These are phyloP conservation scores for Drosophila orosa DNA, from an alignment of 1,140 invertebrate species.

Conservation along the genomic window DNA sequence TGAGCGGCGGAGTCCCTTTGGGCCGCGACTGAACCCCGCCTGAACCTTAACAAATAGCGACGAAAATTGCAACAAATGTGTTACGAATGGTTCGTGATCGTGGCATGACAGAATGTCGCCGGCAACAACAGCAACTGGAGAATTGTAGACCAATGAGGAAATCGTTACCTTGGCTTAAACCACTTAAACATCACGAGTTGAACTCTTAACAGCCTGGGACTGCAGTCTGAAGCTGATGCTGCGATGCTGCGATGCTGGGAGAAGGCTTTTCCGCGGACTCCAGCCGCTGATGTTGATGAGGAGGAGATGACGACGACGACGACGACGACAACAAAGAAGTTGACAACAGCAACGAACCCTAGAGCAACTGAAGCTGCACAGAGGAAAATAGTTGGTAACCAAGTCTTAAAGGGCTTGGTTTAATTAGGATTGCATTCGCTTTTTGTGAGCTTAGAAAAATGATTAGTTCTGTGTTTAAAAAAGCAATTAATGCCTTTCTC, in stretches of 20 bases:
- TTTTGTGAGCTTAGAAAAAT: too few relatives aligned
- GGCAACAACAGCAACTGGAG: conserved; percentile 59
- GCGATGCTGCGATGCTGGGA: conserved; percentile 32
- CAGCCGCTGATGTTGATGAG: conserved; percentile 54
- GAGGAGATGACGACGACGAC: conserved; percentile 60
- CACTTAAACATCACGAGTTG: conserved; percentile 79
- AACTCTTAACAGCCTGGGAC: conserved; percentile 80
- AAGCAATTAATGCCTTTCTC: background rate
- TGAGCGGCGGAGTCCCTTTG: conserved; percentile 33
- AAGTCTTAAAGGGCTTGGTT: conserved; percentile 4
- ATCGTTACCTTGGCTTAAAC: conserved; percentile 77
- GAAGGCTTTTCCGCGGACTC: conserved; percentile 36
- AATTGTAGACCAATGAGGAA: conserved; percentile 75
- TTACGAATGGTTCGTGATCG: conserved; percentile 81
- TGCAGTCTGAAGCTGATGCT: conserved; percentile 14
- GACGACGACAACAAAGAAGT: conserved; percentile 49
- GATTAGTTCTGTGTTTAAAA: background rate
- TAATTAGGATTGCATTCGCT: background rate
- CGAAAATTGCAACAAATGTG: conserved; percentile 82
- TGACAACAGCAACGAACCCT: conserved; percentile 49
- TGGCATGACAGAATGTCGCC: conserved; percentile 79
- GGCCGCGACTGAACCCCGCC: conserved; percentile 43
- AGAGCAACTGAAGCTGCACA: conserved; percentile 38
- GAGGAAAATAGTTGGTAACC: conserved; percentile 26
- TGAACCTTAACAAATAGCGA: conserved; percentile 81